Conservation (phyloP, 2,888 invertebrate genomes). For the Tiliacea citrago region DNA sequence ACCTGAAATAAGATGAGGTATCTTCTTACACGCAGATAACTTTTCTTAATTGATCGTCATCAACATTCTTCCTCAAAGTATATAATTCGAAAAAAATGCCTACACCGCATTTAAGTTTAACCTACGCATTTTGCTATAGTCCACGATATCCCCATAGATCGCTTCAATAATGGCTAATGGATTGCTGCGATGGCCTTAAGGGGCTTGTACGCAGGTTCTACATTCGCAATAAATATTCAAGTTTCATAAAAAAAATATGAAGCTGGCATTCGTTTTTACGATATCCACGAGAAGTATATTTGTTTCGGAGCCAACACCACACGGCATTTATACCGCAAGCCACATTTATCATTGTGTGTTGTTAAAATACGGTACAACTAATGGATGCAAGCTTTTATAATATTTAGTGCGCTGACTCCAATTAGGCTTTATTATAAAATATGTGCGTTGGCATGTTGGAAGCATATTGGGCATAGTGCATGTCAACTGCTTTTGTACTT, state of each 20-base stretch:
- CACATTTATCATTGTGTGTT: conserved; percentile 55
- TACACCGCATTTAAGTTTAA: conserved; percentile 13
- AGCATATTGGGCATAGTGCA: conserved; percentile 36
- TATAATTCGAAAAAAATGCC: conserved; percentile 11
- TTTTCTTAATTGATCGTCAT: background rate
- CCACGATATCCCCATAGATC: conserved; percentile 22
- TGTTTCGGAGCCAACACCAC: conserved; percentile 27
- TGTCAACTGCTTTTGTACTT: conserved; percentile 36
- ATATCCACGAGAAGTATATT: conserved; percentile 17
- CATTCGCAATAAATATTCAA: conserved; percentile 25
- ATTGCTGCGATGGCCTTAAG: conserved; percentile 19
- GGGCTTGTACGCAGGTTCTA: conserved; percentile 20
- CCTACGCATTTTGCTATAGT: conserved; percentile 7
- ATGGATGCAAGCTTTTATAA: conserved; percentile 65
- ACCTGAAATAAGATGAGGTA: background rate
- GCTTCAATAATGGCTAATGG: conserved; percentile 50
- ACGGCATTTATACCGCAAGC: conserved; percentile 17
- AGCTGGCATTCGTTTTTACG: conserved; percentile 24
- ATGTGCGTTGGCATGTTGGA: conserved; percentile 40
- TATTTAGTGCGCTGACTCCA: conserved; percentile 51
- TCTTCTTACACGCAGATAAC: background rate
- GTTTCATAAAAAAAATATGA: conserved; percentile 27
- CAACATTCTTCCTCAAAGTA: background rate
- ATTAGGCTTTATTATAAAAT: conserved; percentile 63
- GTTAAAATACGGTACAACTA: conserved; percentile 68